Evolutionary conservation across 2,888 invertebrate species (phyloP).

Genomic region (Caradrina clavipalpis): DNA sequence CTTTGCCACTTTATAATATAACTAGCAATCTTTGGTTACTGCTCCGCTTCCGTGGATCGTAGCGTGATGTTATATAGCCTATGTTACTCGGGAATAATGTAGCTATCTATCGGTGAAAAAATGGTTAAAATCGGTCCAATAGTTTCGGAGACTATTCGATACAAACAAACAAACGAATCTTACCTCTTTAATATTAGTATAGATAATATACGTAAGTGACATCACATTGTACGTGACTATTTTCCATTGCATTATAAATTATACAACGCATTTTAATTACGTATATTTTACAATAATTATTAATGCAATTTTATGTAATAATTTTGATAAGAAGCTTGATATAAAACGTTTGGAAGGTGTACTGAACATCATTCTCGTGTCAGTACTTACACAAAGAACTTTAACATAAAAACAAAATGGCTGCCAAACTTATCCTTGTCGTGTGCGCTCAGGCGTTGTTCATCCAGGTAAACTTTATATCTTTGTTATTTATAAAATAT

Average conservation of each 20-base stretch:
- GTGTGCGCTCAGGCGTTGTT: conserved; percentile 60
- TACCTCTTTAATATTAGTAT: too few relatives aligned
- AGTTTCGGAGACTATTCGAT: too few relatives aligned
- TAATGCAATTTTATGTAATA: conserved; percentile 20
- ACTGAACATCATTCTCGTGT: conserved; percentile 38
- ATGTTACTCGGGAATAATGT: too few relatives aligned
- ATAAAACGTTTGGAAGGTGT: conserved; percentile 8
- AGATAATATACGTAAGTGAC: too few relatives aligned
- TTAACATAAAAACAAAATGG: conserved; percentile 41
- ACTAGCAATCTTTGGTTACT: too few relatives aligned
- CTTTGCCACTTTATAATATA: too few relatives aligned
- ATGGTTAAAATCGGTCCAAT: too few relatives aligned
- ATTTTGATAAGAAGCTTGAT: conserved; percentile 28
- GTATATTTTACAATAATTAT: conserved; percentile 9
- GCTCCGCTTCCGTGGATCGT: too few relatives aligned
- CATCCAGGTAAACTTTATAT: conserved; percentile 49
- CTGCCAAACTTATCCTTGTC: conserved; percentile 44
- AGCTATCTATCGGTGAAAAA: too few relatives aligned
- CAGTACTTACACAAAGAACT: conserved; percentile 14
- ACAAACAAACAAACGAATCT: too few relatives aligned
- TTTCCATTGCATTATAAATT: neutral
- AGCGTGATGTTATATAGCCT: too few relatives aligned
- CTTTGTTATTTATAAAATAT: neutral
- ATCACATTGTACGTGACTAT: conserved; percentile 27
- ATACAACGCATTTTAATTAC: conserved; percentile 41